Conservation (phyloP, 2,113 vertebrate species). For the Cavia aperea region DNA sequence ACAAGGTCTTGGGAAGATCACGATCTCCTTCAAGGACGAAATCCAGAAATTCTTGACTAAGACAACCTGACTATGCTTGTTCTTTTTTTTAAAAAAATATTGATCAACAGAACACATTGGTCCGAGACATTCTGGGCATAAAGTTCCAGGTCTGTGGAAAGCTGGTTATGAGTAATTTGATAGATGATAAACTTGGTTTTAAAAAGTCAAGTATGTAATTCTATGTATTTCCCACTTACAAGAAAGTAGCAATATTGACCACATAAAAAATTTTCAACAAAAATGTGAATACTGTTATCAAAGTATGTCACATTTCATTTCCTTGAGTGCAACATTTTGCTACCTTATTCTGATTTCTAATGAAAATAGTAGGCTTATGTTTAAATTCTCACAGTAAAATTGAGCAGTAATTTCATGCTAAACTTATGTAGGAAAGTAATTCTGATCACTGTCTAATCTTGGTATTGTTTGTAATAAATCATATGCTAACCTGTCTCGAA, state of each 20-base stretch:
- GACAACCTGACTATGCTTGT: conserved; percentile 61
- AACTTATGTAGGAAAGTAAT: conserved; percentile 38
- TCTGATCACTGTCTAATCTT: conserved; percentile 16
- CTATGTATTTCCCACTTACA: conserved; percentile 51
- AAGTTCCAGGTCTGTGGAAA: neutral
- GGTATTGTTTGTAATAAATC: conserved; percentile 52
- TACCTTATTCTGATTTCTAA: conserved; percentile 41
- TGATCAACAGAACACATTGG: conserved; percentile 15
- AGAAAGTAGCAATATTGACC: neutral
- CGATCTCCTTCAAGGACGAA: conserved; percentile 80
- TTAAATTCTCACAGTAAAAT: conserved; percentile 33
- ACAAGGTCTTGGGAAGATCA: conserved; percentile 94
- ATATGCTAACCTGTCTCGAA: neutral
- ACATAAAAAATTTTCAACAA: conserved; percentile 55
- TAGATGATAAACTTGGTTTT: conserved; percentile 55
- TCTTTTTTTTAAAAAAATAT: conserved; percentile 18
- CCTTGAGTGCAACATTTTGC: conserved; percentile 4
- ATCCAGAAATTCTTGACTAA: conserved; percentile 68
- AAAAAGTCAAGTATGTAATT: conserved; percentile 52
- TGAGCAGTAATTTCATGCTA: conserved; percentile 47
- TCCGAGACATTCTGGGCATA: neutral
- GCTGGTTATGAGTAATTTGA: conserved; percentile 24
- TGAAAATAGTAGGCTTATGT: neutral
- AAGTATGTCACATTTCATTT: conserved; percentile 7
- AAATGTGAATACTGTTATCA: conserved; percentile 41